These are phyloP conservation scores for Phalacrocorax pelagicus DNA, from an alignment of 2,113 vertebrate species.

Conservation along the genomic window DNA sequence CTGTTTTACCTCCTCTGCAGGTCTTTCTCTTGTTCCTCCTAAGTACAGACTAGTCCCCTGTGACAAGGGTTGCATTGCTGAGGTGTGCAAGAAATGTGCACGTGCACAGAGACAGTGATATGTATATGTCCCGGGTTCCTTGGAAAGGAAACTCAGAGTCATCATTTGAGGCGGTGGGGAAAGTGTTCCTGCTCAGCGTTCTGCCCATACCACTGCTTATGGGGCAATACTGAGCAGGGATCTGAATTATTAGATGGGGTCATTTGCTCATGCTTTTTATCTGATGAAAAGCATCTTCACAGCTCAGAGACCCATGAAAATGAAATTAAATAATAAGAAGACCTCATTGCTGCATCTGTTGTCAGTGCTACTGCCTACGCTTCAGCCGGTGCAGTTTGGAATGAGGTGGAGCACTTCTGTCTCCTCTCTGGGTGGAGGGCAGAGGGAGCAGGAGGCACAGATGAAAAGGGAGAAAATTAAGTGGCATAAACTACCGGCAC, in stretches of 20 bases:
- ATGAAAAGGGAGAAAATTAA: not conserved
- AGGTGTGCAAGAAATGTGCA: not conserved
- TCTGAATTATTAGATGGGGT: not conserved
- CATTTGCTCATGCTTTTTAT: not conserved
- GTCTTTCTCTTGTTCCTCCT: not conserved
- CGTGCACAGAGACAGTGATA: not conserved
- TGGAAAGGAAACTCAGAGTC: not conserved
- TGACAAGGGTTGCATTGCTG: not conserved
- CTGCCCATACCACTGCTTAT: not conserved
- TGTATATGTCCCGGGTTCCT: not conserved
- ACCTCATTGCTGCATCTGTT: not conserved
- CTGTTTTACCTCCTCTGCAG: not conserved
- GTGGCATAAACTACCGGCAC: not conserved
- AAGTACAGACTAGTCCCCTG: not conserved
- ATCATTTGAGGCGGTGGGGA: not conserved
- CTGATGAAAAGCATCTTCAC: not conserved
- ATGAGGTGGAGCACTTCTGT: not conserved
- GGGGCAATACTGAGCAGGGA: not conserved
- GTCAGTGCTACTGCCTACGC: not conserved
- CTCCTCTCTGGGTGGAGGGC: not conserved
- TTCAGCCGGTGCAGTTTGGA: not conserved
- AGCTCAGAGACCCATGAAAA: not conserved
- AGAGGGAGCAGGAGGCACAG: not conserved
- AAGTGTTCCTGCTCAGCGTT: rapidly evolving
- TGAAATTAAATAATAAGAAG: not conserved